Evolutionary conservation across 2,113 vertebrate species (phyloP), one percentile per base, ranked within the genome.

Genomic region (Leptocoma aspasia): DNA sequence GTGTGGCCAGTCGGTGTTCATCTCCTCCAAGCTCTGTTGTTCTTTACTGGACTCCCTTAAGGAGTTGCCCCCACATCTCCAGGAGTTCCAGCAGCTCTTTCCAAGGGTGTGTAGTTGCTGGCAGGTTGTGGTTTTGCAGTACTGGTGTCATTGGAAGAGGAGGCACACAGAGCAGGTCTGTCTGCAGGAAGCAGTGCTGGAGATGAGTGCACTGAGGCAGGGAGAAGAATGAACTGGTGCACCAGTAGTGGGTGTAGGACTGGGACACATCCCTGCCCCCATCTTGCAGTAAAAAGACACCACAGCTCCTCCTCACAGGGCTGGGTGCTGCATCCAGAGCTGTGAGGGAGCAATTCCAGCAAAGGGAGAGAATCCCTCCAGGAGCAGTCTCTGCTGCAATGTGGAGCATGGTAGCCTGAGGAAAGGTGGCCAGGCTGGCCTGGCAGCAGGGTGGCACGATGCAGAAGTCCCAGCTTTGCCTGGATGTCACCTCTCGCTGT

Each of bases 1-100:
- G 1, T 11, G 84, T 12, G 54, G 44, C 65, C 0, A 0, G 9
- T 2, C 0, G 0, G 13, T 2, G 4, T 42, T 33, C 53, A 4
- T 50, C 44, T 42, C 39, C 60, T 66, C 41, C 0, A 0, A 21
- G 56, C 75, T 30, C 5, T 45, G 50, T 3, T 66, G 54, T 11
- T 72, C 50, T 44, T 44, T 1, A 4, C 19, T n/a, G 59, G 30
- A 3, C 52, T 65, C 37, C 39, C 10, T 0, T 22, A 3, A 65
- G 45, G 68, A 77, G 59, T 4, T 66, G 60, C 10, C 60, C 23
- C 47, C 9, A 3, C 1, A 2, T 37, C 72, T 73, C 15, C 65
- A 26, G 65, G 47, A 73, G 72, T 26, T 31, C 27, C 63, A 28
- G 79, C 42, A 28, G 80, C 27, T 61, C 76, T 84, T 33, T 10